Evolutionary conservation across 2,888 invertebrate species (phyloP), one percentile per base, ranked within the genome.

Genomic region (Poecilobothrus nobilitatus): DNA sequence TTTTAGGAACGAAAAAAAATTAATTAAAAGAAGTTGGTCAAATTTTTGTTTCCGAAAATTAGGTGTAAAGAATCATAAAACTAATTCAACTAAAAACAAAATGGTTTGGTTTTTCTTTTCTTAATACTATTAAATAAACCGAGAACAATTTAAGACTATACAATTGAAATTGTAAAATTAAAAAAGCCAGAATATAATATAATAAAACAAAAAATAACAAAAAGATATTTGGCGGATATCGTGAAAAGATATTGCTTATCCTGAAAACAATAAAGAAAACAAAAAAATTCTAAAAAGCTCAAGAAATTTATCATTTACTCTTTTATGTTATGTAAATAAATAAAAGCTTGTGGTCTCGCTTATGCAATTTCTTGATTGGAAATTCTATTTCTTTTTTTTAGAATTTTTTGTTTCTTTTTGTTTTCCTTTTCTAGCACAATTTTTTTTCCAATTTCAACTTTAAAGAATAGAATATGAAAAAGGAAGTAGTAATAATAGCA

Each of bases 251-350:
- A 53, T 53, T 12, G 53, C 18, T 53, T 53, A 12, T 53, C 53
- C 15, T 15, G 18, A 53, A 12, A 27, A 27, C 6, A 8, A 2
- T 18, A 18, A 9, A 53, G 18, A 41, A 41, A 41, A 41, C 9
- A 15, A 41, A 8, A 41, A 41, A 41, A 53, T 53, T 53, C 18
- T 53, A 53, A 53, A 53, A 18, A 15, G 12, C 12, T 53, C 53
- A 53, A 53, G 53, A 15, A 53, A 53, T 53, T 53, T 53, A 53
- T 53, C 53, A 53, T 53, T 53, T 53, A 2, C 12, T 18, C n/a
- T 53, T 53, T 53, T 53, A n/a, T 53, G n/a, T n/a, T n/a, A 53
- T 53, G 53, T 53, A 53, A 53, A 53, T 53, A 53, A 53, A 53
- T 53, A 53, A 27, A 53, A 53, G 53, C 7, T 53, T 53, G 53